Evolutionary conservation across 2,797 vertebrate genomes (phyloP).

Genomic region (Lutjanus campechanus): DNA sequence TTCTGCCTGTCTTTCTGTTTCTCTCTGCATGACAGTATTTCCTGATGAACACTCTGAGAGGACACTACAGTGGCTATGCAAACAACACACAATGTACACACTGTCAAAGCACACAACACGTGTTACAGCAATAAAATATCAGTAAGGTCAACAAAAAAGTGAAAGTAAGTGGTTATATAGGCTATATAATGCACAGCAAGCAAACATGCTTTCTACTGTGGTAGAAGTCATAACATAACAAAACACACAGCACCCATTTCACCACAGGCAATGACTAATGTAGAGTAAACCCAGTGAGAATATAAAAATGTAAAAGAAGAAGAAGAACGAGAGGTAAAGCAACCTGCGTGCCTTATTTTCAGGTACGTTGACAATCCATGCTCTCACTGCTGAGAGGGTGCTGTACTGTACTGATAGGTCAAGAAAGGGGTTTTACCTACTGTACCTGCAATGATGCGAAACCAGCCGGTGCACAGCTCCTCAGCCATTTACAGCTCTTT

Average conservation of each 20-base stretch:
- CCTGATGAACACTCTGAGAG: neutral
- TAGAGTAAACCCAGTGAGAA: neutral
- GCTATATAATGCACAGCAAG: neutral
- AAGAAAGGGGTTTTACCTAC: conserved; percentile 40
- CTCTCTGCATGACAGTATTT: neutral
- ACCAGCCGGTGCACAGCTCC: conserved; percentile 78
- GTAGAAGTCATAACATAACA: conserved; percentile 6
- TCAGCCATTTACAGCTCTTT: conserved; percentile 76
- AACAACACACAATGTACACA: neutral
- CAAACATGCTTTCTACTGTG: neutral
- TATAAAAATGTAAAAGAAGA: neutral
- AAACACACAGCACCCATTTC: neutral
- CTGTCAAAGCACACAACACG: neutral
- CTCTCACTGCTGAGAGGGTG: neutral
- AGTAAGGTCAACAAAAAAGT: neutral
- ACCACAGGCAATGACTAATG: neutral
- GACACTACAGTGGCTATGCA: neutral
- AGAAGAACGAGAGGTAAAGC: neutral
- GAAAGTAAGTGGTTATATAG: neutral
- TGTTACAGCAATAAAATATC: neutral
- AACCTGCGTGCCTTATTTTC: neutral
- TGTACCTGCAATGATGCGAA: conserved; percentile 78
- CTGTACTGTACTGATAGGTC: neutral
- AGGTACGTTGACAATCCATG: neutral
- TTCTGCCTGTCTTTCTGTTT: neutral